phyloP scores from a whole-genome alignment of 2,797 vertebrate species.

The Lates japonicus region DNA sequence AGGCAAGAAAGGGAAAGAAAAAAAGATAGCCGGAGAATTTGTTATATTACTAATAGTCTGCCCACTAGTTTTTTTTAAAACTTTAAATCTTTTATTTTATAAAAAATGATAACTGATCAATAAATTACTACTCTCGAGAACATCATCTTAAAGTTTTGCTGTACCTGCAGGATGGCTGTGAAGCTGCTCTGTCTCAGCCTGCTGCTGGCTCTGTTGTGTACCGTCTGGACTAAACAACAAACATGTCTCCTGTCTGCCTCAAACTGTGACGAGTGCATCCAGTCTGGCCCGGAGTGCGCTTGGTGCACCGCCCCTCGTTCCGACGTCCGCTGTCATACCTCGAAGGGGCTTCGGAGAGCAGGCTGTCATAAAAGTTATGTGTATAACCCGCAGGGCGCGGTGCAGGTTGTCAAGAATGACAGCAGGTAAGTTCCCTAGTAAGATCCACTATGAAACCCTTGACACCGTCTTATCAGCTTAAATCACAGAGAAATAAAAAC shows the following conservation, averaged over 20 bases:
- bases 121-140: not conserved
- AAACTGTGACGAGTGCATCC: slow-evolving; percentile 70
- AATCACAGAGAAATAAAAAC: not conserved
- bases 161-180: slow-evolving; percentile 62
- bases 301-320: slow-evolving; percentile 59
- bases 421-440: slow-evolving; percentile 43
- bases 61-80: not conserved
- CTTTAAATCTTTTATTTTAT: not conserved
- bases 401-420: slow-evolving; percentile 49
- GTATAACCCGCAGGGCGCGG: slow-evolving; percentile 55
- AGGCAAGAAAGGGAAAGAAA: too few species aligned
- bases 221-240: slow-evolving; percentile 20
- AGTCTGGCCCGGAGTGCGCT: slow-evolving; percentile 49
- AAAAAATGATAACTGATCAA: not conserved
- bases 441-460: not conserved
- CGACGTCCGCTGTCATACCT: slow-evolving; percentile 41
- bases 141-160: not conserved
- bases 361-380: slow-evolving; percentile 43
- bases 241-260: slow-evolving; percentile 39
- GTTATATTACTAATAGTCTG: too few species aligned
- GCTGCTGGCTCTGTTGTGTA: slow-evolving; percentile 48
- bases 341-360: slow-evolving; percentile 3
- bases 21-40: too few species aligned
- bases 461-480: not conserved
- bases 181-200: slow-evolving; percentile 51